phyloP scores from a whole-genome alignment of 2,888 invertebrate genomes.

The Zygogramma bicolorata region DNA sequence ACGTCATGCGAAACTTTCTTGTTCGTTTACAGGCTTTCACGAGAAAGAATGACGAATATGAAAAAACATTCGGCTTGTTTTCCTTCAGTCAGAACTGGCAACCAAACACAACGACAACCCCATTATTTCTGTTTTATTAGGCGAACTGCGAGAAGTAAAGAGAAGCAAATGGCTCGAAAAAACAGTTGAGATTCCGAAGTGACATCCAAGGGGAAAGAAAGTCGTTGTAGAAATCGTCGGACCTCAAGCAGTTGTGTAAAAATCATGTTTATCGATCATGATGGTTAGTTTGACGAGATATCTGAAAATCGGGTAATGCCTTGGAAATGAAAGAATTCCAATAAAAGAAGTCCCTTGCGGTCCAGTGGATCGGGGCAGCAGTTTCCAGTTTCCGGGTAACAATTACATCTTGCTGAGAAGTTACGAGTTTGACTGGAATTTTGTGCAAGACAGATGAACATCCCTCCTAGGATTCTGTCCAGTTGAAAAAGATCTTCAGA shows the following conservation, averaged over 20 bases:
- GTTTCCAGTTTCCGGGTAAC: constrained; percentile 56
- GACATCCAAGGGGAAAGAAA: constrained; percentile 28
- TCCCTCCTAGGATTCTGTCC: too few relatives aligned
- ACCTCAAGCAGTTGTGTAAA: constrained; percentile 42
- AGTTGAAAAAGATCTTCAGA: too few relatives aligned
- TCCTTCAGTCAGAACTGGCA: not conserved
- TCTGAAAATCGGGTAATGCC: constrained; percentile 63
- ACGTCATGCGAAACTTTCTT: not conserved
- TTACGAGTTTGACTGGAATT: not conserved
- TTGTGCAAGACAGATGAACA: not conserved
- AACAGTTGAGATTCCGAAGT: constrained; percentile 35
- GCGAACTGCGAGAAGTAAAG: constrained; percentile 26
- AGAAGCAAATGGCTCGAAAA: constrained; percentile 39
- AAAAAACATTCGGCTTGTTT: not conserved
- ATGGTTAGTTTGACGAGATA: constrained; percentile 64
- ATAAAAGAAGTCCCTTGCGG: constrained; percentile 62
- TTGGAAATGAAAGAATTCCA: constrained; percentile 64
- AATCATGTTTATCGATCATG: constrained; percentile 63
- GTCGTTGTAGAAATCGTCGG: constrained; percentile 37
- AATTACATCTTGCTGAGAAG: constrained; percentile 51
- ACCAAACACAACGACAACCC: constrained; percentile 9
- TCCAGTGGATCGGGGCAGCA: constrained; percentile 55
- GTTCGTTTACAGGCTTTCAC: not conserved
- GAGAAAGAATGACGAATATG: not conserved
- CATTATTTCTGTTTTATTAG: constrained; percentile 30